These are phyloP conservation scores for Charina bottae DNA, from an alignment of 2,113 vertebrate genomes.

Conservation along the genomic window DNA sequence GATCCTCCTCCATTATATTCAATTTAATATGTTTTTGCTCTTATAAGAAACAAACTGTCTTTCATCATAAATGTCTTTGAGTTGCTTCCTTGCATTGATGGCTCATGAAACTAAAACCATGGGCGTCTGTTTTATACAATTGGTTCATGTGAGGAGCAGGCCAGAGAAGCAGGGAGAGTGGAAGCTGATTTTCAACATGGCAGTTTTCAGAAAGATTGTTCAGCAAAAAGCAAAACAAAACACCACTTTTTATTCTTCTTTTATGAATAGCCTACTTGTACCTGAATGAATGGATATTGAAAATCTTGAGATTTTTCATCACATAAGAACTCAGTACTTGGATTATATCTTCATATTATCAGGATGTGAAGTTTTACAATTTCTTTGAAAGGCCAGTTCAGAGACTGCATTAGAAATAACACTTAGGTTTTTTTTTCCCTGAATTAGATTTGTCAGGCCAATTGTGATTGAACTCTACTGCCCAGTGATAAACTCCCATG, in stretches of 20 bases:
- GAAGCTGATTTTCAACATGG: not conserved
- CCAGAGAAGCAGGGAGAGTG: not conserved
- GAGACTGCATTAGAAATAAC: not conserved
- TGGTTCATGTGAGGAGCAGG: not conserved
- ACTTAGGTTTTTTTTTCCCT: not conserved
- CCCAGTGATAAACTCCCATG: not conserved
- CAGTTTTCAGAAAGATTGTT: not conserved
- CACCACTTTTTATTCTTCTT: not conserved
- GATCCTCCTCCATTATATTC: not conserved
- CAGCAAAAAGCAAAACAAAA: not conserved
- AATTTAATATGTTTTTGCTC: not conserved
- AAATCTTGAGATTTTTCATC: conserved; percentile 2
- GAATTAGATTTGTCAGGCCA: not conserved
- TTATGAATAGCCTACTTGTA: conserved; percentile 5
- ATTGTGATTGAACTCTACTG: not conserved
- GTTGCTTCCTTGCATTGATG: not conserved
- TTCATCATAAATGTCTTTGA: not conserved
- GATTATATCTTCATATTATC: not conserved
- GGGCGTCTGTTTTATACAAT: not conserved
- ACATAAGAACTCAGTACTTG: not conserved
- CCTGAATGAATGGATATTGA: conserved; percentile 1
- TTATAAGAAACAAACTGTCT: not conserved
- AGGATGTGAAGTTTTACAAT: not conserved
- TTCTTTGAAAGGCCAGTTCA: not conserved
- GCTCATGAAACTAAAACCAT: not conserved